Conservation (phyloP, 2,888 invertebrate genomes). For the Cephus runcator region DNA sequence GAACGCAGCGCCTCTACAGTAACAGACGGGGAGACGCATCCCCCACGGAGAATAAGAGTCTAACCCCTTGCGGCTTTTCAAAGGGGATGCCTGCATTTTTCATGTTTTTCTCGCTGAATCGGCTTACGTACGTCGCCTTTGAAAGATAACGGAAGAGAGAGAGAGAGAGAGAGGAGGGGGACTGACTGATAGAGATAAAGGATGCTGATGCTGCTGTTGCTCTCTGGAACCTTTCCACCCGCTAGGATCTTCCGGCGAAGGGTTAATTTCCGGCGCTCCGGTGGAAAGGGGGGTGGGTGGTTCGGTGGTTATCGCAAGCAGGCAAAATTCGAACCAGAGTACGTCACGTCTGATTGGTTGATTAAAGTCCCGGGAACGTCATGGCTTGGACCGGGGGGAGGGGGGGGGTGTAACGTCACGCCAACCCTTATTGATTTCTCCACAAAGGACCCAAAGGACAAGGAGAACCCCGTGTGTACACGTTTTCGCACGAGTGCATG, state of each 20-base stretch:
- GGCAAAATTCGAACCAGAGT: background rate
- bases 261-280: conserved; percentile 34
- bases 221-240: background rate
- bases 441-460: conserved; percentile 21
- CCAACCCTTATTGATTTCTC: conserved; percentile 22
- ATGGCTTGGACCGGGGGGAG: background rate
- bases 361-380: conserved; percentile 17
- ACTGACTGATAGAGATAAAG: conserved; percentile 10
- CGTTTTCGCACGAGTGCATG: conserved; percentile 19
- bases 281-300: conserved; percentile 11
- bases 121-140: background rate
- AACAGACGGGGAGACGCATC: background rate
- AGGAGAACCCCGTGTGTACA: conserved; percentile 8
- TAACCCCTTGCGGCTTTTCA: background rate
- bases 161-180: background rate
- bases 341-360: conserved; percentile 23
- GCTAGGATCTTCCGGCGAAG: conserved; percentile 14
- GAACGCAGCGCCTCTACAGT: background rate
- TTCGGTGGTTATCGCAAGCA: conserved; percentile 5
- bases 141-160: background rate
- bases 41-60: background rate
- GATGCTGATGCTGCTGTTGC: background rate
- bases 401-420: background rate
- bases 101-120: background rate
- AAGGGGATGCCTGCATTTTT: background rate